Evolutionary conservation across 2,113 vertebrate genomes (phyloP).

Genomic region (Zapus hudsonius): DNA sequence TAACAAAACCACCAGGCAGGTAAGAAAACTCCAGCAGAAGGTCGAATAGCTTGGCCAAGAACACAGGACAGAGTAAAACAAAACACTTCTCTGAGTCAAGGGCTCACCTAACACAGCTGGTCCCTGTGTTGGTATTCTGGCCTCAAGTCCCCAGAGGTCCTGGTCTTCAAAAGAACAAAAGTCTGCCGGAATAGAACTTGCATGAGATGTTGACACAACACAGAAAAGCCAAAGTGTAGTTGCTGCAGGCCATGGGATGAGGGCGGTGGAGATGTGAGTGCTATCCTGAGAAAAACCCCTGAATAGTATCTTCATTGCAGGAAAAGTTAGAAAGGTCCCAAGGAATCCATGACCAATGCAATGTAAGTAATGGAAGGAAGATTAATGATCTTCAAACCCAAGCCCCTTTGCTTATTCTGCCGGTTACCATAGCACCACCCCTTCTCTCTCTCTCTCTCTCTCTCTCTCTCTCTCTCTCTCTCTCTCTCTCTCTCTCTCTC

Average conservation of each 20-base stretch:
- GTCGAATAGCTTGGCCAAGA: background rate
- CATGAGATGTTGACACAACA: background rate
- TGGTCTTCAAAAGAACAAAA: conserved; percentile 17
- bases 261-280: background rate
- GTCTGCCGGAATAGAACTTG: background rate
- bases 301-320: background rate
- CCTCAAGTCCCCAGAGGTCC: background rate
- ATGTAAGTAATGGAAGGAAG: background rate
- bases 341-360: background rate
- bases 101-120: background rate
- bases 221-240: background rate
- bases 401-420: background rate
- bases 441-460: background rate
- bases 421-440: background rate
- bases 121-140: background rate
- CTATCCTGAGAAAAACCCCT: background rate
- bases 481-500: no score
- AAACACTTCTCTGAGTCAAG: background rate
- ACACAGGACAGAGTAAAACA: background rate
- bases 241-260: background rate
- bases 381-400: background rate
- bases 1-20: background rate
- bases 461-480: no score
- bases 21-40: conserved; percentile 6
- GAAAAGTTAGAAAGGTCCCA: background rate